A percentile compares a stretch with the other conserved stretches of the same genome.
These are phyloP conservation scores for Tetramorium bicarinatum DNA, from an alignment of 2,888 invertebrate genomes.

Conservation along the genomic window DNA sequence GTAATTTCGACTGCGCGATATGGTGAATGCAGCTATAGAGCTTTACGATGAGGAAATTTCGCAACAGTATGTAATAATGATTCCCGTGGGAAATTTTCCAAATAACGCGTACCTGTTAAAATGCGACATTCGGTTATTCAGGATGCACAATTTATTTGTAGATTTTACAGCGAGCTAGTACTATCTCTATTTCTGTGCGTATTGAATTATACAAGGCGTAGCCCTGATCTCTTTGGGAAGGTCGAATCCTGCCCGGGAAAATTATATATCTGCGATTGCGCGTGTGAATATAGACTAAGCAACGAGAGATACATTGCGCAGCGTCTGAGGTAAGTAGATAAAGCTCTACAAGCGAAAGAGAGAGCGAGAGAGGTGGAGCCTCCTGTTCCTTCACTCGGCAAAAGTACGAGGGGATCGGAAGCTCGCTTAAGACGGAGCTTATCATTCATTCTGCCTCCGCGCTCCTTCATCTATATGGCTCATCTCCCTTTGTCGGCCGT, in stretches of 20 bases:
- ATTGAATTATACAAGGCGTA: conserved; percentile 35
- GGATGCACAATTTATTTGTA: conserved; percentile 20
- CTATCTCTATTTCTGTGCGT: conserved; percentile 19
- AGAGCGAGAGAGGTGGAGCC: conserved; percentile 5
- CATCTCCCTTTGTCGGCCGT: neutral
- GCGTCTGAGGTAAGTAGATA: conserved; percentile 30
- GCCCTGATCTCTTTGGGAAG: conserved; percentile 41
- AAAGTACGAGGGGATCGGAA: conserved; percentile 34
- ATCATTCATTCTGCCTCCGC: conserved; percentile 50
- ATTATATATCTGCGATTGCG: conserved; percentile 38
- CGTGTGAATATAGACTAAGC: conserved; percentile 42
- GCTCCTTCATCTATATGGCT: conserved; percentile 22
- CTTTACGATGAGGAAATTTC: neutral
- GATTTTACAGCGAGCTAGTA: conserved; percentile 18
- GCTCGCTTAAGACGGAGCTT: conserved; percentile 49
- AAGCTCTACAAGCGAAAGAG: neutral
- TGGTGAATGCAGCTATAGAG: neutral
- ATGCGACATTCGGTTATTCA: neutral
- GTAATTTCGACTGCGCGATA: neutral
- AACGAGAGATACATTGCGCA: conserved; percentile 1
- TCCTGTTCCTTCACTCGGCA: conserved; percentile 31
- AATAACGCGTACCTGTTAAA: neutral
- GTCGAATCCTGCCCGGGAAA: conserved; percentile 14
- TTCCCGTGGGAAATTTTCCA: neutral
- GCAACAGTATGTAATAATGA: no score